Percentiles rank a stretch among this genome's conserved stretches.
Evolutionary conservation across 2,113 vertebrate species (phyloP).

Genomic region (Mastomys coucha): DNA sequence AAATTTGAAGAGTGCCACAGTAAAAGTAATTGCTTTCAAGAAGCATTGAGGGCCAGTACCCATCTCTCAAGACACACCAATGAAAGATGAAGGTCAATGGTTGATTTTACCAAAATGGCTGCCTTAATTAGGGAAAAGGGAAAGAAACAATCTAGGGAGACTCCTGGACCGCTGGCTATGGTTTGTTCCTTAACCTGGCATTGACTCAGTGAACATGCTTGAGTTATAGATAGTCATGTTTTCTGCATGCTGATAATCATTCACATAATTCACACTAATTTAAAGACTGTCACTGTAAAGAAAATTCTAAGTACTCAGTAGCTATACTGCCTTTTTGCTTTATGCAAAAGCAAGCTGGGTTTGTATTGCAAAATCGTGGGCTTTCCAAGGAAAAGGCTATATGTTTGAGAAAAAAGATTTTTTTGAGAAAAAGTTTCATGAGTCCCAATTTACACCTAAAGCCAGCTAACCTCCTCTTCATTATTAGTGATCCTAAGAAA

Average conservation of each 20-base stretch:
- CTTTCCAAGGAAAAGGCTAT: not conserved
- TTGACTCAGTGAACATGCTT: not conserved
- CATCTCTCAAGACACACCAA: constrained; percentile 6
- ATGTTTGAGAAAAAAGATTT: constrained; percentile 1
- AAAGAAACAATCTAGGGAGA: not conserved
- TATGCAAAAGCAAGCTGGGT: not conserved
- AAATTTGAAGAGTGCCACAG: not conserved
- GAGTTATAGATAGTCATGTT: not conserved
- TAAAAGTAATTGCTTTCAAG: not conserved
- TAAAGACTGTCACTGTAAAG: not conserved
- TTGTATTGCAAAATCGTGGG: not conserved
- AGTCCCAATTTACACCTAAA: not conserved
- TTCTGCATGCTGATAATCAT: not conserved
- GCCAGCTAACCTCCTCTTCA: not conserved
- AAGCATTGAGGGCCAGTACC: not conserved
- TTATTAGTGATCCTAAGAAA: not conserved
- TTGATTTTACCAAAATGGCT: not conserved
- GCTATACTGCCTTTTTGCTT: not conserved
- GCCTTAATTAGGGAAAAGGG: not conserved
- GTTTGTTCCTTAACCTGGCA: not conserved
- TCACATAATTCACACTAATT: constrained; percentile 42
- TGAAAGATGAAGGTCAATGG: not conserved
- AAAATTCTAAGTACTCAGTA: not conserved
- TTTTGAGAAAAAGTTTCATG: not conserved
- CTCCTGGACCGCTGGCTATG: not conserved